Evolutionary conservation across 2,888 invertebrate species (phyloP).

Genomic region (Ganaspis brasiliensis): DNA sequence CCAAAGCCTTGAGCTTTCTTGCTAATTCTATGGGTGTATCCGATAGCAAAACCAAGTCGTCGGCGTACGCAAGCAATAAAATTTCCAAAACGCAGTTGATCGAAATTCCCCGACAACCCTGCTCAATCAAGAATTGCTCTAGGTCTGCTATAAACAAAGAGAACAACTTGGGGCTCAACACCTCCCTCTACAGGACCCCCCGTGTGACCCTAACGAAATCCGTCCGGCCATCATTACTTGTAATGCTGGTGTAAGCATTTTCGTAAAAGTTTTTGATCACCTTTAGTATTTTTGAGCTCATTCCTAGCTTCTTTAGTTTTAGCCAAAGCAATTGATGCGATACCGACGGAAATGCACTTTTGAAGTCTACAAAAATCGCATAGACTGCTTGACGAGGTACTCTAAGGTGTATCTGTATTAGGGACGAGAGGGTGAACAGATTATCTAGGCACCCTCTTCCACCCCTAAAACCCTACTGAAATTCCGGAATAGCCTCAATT

Average conservation of each 20-base stretch:
- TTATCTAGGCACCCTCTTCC: background rate
- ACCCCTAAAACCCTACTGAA: conserved; percentile 18
- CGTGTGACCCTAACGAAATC: conserved; percentile 25
- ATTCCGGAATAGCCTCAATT: background rate
- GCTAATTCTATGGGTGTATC: background rate
- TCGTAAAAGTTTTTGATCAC: background rate
- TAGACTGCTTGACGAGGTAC: conserved; percentile 12
- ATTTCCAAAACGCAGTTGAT: background rate
- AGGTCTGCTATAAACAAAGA: background rate
- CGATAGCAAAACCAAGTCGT: background rate
- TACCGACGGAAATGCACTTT: background rate
- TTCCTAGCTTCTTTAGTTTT: background rate
- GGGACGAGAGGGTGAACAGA: background rate
- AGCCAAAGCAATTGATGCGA: background rate
- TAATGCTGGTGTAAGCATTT: background rate
- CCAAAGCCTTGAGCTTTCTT: background rate
- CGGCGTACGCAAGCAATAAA: background rate
- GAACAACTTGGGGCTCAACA: background rate
- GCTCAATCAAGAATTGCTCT: background rate
- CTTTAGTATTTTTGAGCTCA: background rate
- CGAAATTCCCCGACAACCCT: background rate
- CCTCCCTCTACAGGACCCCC: background rate
- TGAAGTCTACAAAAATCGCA: background rate
- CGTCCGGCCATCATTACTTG: conserved; percentile 24
- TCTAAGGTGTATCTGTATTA: conserved; percentile 3